Base-by-base conservation (phyloP, 1,140 invertebrate genomes). In the fruit fly (Drosophila melanogaster) region DNA sequence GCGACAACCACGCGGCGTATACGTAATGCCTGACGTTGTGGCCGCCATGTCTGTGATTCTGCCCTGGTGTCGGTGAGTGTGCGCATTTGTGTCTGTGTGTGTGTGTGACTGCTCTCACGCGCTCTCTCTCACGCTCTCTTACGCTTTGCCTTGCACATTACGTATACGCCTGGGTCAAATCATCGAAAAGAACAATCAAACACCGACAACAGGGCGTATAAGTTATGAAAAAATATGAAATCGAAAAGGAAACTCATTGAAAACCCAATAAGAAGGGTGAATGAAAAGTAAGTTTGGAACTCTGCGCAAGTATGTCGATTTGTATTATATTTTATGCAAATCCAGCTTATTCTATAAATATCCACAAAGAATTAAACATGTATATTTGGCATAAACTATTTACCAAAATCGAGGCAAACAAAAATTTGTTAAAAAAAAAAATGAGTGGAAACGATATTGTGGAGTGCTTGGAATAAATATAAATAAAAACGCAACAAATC, bases 1-100 rank as follows among this genome's bases (percentile, higher is more conserved):
- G 60, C 73, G 50, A 81, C 56, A 72, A 83, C 83, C 83, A 86
- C 79, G 83, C 83, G 83, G 83, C 83, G 83, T 86, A 86, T 86
- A 86, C 83, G 83, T 86, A 86, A 86, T 77, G 74, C 79, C 50
- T 80, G 64, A 75, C 62, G 70, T 59, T 62, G 54, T 62, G 59
- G 54, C 35, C 17, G 59, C 37, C 59, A 62, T 59, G 57, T 43
- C 43, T 38, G 59, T 60, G 69, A 37, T 19, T 11, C 0, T 58
- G 24, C 37, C 12, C 24, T 41, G 12, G 59, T 62, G 6, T 62
- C 14, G 14, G 53, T 61, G 14, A 59, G 37, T 62, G 24, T 26
- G 15, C 17, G 19, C 17, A 24, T 47, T 30, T 38, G 50, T 12
- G 38, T 53, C 15, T 35, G 26, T 47, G 37, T 38, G 50, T 12